Evolutionary conservation across 2,888 invertebrate species (phyloP), one percentile per base, ranked within the genome.

Genomic region (Tethea ocularis): DNA sequence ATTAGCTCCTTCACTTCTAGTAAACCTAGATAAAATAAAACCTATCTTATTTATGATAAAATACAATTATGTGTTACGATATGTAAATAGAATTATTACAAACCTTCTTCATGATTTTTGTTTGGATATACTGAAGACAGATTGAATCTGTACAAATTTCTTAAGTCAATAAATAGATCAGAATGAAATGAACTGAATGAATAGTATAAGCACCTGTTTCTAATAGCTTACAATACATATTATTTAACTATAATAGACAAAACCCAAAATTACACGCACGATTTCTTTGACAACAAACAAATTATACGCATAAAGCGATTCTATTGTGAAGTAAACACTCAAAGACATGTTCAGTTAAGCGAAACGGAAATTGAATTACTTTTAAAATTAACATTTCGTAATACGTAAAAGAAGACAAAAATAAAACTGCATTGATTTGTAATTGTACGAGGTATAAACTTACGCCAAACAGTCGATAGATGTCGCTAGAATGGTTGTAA

Each of bases 241-340:
- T 26, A 26, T 54, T 54, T 17, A 53, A 54, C 36, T 6, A 22
- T 15, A 54, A 20, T 20, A 36, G 60, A 63, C 67, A 66, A 64
- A 67, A 67, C 51, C 1, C 20, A 54, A 57, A 57, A 56, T 51
- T 61, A 65, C 61, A 66, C 63, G 66, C 52, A 65, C 67, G 57
- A 65, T 71, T 71, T 63, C 61, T 64, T 69, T 65, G 57, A 67
- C 65, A 65, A 65, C 66, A 55, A 58, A 71, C 66, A 63, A 66
- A 69, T 67, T 29, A 64, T 29, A 33, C 54, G 63, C 64, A 64
- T 69, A 52, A 62, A 66, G 63, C 58, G 57, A 61, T 67, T 67
- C 67, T 26, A 33, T 33, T 54, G 29, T 53, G 11, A 29, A 29
- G 29, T 20, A 33, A 54, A 22, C 22, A 46, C 46, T 46, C n/a